Evolutionary conservation across 92 coral and sea anemone genomes (phyloP).

Genomic region (Palythoa grandis): DNA sequence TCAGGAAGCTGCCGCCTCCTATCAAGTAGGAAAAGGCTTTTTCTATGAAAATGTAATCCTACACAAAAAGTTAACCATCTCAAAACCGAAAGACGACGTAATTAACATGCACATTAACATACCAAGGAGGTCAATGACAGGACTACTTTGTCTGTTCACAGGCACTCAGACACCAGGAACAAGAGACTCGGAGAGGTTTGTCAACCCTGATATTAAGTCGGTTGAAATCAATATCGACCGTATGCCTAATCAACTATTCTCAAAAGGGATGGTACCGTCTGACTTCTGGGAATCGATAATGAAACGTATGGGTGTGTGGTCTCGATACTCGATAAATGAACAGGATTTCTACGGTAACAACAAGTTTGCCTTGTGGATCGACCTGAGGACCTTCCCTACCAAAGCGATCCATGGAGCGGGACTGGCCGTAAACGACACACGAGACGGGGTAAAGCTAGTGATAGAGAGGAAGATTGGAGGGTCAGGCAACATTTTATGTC

Average conservation of each 20-base stretch:
- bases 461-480: no score
- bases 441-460: no score
- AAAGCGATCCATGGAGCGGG: no score
- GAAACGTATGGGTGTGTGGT: slow-evolving; percentile 47
- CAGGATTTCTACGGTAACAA: slow-evolving; percentile 30
- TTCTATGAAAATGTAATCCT: slow-evolving; percentile 50
- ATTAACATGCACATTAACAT: slow-evolving; percentile 28
- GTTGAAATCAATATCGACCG: slow-evolving; percentile 47
- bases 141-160: slow-evolving; percentile 50
- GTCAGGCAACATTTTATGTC: no score
- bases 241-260: slow-evolving; percentile 49
- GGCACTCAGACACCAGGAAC: slow-evolving; percentile 49
- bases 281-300: slow-evolving; percentile 60
- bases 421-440: no score
- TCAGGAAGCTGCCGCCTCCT: slow-evolving; percentile 44
- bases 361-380: neutral
- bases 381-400: neutral
- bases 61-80: neutral
- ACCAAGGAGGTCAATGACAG: slow-evolving; percentile 67
- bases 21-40: slow-evolving; percentile 50
- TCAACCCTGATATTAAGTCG: slow-evolving; percentile 44
- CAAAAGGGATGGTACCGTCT: slow-evolving; percentile 61
- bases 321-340: slow-evolving; percentile 29
- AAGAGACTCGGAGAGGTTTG: slow-evolving; percentile 66
- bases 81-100: slow-evolving; percentile 25